These are phyloP conservation scores for Thermophis baileyi DNA, from an alignment of 2,113 vertebrate species.

Conservation along the genomic window DNA sequence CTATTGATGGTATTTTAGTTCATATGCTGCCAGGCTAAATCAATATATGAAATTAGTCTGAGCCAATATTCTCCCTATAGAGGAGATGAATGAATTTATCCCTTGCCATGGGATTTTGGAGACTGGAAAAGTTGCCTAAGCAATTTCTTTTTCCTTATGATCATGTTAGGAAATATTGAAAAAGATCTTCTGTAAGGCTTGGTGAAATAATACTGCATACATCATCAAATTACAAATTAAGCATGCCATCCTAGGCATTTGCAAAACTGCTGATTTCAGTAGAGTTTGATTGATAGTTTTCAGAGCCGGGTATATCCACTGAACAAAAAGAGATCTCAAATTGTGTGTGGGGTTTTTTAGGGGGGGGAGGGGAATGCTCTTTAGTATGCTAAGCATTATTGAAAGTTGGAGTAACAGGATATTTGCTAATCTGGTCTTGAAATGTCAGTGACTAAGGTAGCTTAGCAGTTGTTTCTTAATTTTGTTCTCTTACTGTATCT, in stretches of 20 bases:
- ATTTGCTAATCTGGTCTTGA: conserved; percentile 35
- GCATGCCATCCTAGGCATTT: neutral
- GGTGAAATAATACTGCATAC: neutral
- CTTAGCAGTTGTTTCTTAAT: neutral
- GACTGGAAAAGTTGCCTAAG: conserved; percentile 24
- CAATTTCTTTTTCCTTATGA: neutral
- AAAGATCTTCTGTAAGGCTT: neutral
- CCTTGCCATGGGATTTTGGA: neutral
- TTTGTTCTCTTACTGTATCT: neutral
- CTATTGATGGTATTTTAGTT: conserved; percentile 23
- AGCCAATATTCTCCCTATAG: conserved; percentile 12
- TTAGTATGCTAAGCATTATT: neutral
- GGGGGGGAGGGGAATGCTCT: neutral
- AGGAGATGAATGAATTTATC: conserved; percentile 21
- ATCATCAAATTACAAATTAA: neutral
- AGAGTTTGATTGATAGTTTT: neutral
- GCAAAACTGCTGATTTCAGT: neutral
- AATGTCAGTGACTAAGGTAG: conserved; percentile 26
- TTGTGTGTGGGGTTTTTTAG: neutral
- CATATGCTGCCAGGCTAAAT: conserved; percentile 18
- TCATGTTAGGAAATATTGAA: neutral
- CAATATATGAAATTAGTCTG: conserved; percentile 30
- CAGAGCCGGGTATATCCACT: neutral
- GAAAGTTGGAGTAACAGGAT: conserved; percentile 37
- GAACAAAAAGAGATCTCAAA: neutral